phyloP scores from a whole-genome alignment of 2,113 vertebrate species.

The Sylvia atricapilla region DNA sequence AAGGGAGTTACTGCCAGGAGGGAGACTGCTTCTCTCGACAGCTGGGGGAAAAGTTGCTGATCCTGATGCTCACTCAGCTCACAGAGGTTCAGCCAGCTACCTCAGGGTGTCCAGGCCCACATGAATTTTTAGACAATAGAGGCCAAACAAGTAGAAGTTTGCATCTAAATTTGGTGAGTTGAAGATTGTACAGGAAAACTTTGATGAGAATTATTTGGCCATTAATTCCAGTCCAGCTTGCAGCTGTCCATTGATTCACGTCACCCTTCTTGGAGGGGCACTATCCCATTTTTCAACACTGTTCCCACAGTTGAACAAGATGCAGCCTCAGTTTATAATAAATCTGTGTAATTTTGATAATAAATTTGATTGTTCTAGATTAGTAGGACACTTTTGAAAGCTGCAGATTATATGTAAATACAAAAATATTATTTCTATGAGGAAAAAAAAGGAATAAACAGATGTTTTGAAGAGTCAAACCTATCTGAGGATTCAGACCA shows the following conservation, averaged over 20 bases:
- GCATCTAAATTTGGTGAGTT: neutral
- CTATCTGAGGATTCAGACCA: neutral
- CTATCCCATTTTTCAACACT: neutral
- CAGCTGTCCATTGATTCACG: neutral
- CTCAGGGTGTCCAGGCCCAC: neutral
- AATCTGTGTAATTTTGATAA: neutral
- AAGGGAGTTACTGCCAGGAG: neutral
- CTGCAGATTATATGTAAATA: neutral
- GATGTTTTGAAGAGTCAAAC: neutral
- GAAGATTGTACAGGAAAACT: neutral
- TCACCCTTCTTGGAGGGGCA: rapidly evolving
- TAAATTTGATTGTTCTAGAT: neutral
- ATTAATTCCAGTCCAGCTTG: neutral
- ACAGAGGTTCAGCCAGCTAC: neutral
- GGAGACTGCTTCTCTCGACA: neutral
- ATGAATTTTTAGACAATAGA: neutral
- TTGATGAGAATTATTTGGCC: neutral
- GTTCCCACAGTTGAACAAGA: neutral
- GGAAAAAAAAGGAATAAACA: neutral
- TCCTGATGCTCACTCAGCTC: neutral
- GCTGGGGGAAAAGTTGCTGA: neutral
- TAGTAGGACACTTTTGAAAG: neutral
- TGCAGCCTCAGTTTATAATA: neutral
- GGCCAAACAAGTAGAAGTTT: neutral
- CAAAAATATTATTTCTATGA: neutral